Evolutionary conservation across 2,797 vertebrate genomes (phyloP).

Genomic region (Pangasius krempfi): DNA sequence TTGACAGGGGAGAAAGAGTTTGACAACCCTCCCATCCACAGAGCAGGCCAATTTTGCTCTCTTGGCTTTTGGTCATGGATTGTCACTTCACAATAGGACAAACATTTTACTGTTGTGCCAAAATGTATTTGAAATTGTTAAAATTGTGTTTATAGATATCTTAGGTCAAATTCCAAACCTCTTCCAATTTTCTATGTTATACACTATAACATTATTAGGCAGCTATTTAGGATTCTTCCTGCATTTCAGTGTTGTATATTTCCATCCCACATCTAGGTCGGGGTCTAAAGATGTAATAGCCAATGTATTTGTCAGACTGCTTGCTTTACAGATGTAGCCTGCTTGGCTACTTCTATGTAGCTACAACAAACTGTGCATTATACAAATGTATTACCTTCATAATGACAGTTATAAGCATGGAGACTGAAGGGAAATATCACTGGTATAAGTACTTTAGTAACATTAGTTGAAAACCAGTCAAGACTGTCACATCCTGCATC

Average conservation of each 20-base stretch:
- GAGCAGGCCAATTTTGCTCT: neutral
- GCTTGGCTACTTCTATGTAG: neutral
- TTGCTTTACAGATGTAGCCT: neutral
- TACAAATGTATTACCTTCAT: neutral
- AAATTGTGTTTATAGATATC: neutral
- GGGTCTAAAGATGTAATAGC: neutral
- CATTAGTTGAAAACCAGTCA: neutral
- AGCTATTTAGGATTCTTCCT: neutral
- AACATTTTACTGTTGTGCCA: neutral
- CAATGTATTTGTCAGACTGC: neutral
- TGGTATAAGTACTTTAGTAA: neutral
- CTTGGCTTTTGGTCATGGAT: neutral
- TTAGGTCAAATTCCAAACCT: neutral
- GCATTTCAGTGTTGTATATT: neutral
- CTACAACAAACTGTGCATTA: neutral
- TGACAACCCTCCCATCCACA: neutral
- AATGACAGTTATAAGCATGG: neutral
- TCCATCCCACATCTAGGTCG: no score
- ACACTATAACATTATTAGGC: neutral
- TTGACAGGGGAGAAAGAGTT: neutral
- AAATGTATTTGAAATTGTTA: neutral
- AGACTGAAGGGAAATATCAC: neutral
- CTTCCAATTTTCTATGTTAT: neutral
- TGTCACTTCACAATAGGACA: neutral
- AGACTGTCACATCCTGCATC: neutral